Conservation (phyloP, 2,113 vertebrate species). For the Perccottus glenii region DNA sequence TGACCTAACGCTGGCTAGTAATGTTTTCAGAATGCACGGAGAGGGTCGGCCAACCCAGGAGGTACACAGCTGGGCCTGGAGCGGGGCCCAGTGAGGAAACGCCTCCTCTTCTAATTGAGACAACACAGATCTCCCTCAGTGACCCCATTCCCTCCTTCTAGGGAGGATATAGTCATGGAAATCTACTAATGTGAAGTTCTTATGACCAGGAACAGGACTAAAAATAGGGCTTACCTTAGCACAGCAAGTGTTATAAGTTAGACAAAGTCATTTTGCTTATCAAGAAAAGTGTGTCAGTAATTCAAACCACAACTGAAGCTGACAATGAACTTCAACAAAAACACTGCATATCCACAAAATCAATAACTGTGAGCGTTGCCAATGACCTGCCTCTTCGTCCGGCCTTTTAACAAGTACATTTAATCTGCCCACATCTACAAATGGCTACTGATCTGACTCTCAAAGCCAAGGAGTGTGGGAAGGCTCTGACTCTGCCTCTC, state of each 20-base stretch:
- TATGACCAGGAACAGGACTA: not conserved
- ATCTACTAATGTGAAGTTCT: slow-evolving; percentile 9
- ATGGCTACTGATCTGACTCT: slow-evolving; percentile 44
- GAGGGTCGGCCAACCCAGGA: slow-evolving; percentile 63
- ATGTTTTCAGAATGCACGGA: slow-evolving; percentile 76
- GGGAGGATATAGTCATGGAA: slow-evolving; percentile 24
- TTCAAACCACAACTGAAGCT: slow-evolving; percentile 7
- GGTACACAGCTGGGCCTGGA: slow-evolving; percentile 74
- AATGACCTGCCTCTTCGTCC: slow-evolving; percentile 42
- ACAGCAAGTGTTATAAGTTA: too few relatives aligned
- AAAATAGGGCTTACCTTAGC: not conserved
- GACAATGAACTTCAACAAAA: not conserved
- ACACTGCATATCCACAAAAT: slow-evolving; percentile 35
- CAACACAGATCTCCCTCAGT: slow-evolving; percentile 66
- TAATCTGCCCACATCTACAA: slow-evolving; percentile 60
- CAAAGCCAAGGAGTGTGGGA: slow-evolving; percentile 69
- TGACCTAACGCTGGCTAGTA: slow-evolving; percentile 67
- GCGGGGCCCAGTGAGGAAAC: slow-evolving; percentile 60
- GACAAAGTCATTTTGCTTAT: not conserved
- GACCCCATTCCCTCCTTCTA: slow-evolving; percentile 39
- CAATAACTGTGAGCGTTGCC: slow-evolving; percentile 45
- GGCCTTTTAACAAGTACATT: slow-evolving; percentile 61
- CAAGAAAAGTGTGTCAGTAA: not conserved
- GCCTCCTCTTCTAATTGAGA: slow-evolving; percentile 67
- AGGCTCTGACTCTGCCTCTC: slow-evolving; percentile 66